phyloP scores from a whole-genome alignment of 2,888 invertebrate genomes.

The Ectemnius continuus region DNA sequence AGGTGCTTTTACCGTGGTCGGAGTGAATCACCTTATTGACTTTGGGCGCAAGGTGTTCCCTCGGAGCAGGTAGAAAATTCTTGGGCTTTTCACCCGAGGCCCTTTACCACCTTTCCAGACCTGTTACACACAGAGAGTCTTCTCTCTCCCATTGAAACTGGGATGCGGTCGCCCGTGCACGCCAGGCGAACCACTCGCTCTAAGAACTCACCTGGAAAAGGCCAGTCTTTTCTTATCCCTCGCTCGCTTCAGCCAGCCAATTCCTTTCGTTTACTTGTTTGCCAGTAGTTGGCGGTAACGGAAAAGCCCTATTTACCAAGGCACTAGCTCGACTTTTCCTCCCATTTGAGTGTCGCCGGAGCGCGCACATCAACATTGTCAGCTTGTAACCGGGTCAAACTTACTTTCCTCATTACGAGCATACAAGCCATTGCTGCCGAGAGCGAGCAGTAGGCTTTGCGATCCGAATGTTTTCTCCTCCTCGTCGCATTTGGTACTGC shows the following conservation, averaged over 20 bases:
- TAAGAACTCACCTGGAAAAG: neutral
- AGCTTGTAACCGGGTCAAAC: too few relatives aligned
- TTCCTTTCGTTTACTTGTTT: neutral
- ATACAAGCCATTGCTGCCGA: too few relatives aligned
- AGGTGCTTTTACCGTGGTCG: neutral
- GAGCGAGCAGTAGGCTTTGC: too few relatives aligned
- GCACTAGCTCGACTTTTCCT: too few relatives aligned
- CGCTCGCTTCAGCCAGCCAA: neutral
- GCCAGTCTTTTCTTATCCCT: neutral
- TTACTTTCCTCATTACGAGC: too few relatives aligned
- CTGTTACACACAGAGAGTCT: neutral
- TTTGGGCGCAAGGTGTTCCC: slow-evolving; percentile 7
- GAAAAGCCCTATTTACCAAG: neutral
- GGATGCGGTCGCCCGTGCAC: neutral
- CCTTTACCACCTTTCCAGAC: neutral
- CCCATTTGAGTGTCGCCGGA: too few relatives aligned
- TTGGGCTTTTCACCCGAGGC: neutral
- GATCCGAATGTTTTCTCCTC: too few relatives aligned
- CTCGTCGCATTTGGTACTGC: too few relatives aligned
- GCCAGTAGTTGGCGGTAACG: neutral
- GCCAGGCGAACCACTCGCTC: neutral
- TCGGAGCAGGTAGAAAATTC: slow-evolving; percentile 19
- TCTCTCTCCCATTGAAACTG: neutral
- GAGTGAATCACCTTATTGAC: neutral
- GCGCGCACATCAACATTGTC: too few relatives aligned